Percentiles rank a stretch among this genome's conserved stretches.
phyloP scores from a whole-genome alignment of 2,113 vertebrate species.

The Labeo catla region DNA sequence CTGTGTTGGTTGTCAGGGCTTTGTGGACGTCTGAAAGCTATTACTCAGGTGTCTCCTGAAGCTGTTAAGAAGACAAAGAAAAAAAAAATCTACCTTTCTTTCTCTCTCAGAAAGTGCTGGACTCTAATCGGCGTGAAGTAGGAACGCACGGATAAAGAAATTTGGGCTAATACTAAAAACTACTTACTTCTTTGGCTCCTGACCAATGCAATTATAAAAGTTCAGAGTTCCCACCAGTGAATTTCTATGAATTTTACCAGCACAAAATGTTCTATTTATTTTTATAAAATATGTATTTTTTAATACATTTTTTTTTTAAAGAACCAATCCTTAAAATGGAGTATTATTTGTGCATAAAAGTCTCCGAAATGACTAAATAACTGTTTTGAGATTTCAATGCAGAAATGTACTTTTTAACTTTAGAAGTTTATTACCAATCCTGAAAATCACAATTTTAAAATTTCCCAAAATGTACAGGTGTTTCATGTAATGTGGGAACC shows the following conservation, averaged over 20 bases:
- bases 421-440: background rate
- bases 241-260: background rate
- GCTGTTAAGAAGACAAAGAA: constrained; percentile 10
- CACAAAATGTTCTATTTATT: too few species aligned
- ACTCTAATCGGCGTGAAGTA: background rate
- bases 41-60: constrained; percentile 44
- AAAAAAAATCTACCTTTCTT: background rate
- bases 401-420: background rate
- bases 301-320: too few species aligned
- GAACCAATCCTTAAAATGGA: too few species aligned
- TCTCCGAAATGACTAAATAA: background rate
- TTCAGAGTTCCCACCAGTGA: background rate
- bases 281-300: too few species aligned
- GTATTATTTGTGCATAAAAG: background rate
- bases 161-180: background rate
- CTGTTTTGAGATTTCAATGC: background rate
- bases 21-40: constrained; percentile 25
- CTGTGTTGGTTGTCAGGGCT: constrained; percentile 33
- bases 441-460: background rate
- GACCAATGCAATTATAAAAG: background rate
- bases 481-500: background rate
- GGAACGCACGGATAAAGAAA: background rate
- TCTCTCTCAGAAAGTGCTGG: background rate
- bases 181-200: background rate
- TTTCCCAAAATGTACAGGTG: too few species aligned